Evolutionary conservation across 2,797 vertebrate species (phyloP).

Genomic region (Arctocebus calabarensis): DNA sequence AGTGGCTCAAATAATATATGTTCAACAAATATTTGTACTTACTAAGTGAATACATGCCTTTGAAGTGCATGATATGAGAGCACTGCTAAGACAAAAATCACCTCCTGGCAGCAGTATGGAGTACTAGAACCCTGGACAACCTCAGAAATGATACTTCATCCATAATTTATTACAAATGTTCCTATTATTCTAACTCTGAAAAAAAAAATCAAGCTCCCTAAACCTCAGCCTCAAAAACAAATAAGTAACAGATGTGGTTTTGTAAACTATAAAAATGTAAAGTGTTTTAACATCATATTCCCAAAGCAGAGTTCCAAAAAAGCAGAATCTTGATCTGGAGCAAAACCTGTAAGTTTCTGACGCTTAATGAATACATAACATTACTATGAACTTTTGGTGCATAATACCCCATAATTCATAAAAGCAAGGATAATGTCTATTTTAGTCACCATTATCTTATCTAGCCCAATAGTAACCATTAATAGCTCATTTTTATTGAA

Average conservation of each 20-base stretch:
- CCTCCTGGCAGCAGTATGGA: neutral
- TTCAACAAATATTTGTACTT: slow-evolving; percentile 19
- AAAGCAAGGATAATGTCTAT: slow-evolving; percentile 16
- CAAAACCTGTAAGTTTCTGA: neutral
- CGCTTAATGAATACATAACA: neutral
- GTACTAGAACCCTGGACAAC: neutral
- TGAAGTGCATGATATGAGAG: neutral
- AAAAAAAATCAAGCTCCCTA: neutral
- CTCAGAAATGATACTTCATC: neutral
- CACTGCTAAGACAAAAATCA: slow-evolving; percentile 33
- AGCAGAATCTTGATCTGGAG: neutral
- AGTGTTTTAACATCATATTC: neutral
- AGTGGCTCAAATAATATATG: neutral
- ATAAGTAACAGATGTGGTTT: neutral
- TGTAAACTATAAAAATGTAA: neutral
- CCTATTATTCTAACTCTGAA: neutral
- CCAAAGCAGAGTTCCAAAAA: slow-evolving; percentile 40
- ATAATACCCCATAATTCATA: neutral
- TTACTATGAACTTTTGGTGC: neutral
- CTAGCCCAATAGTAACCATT: neutral
- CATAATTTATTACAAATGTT: neutral
- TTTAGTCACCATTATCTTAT: neutral
- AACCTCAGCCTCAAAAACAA: slow-evolving; percentile 32
- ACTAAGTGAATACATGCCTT: neutral
- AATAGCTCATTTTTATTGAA: neutral